Conservation (phyloP, 2,888 invertebrate species). For the Epinotia nisella region DNA sequence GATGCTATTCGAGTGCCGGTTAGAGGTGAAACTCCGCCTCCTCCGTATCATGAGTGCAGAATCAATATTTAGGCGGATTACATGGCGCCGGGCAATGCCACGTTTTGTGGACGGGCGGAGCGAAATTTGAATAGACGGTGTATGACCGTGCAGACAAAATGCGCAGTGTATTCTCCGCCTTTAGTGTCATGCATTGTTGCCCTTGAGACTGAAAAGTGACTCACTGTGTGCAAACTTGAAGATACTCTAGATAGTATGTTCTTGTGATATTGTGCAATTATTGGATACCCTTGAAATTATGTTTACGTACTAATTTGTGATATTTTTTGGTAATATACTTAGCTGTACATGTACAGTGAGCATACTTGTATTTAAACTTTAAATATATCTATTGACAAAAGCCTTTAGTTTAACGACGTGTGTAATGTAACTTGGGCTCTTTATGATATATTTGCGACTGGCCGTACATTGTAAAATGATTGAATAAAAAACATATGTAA, state of each 20-base stretch:
- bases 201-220: constrained; percentile 5
- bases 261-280: constrained; percentile 36
- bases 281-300: constrained; percentile 10
- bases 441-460: too few relatives aligned
- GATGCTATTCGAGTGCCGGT: constrained; percentile 67
- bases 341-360: neutral
- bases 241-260: neutral
- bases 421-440: too few relatives aligned
- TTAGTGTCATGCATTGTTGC: too few relatives aligned
- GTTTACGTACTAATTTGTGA: constrained; percentile 18
- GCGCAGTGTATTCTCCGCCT: too few relatives aligned
- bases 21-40: constrained; percentile 77
- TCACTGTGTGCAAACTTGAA: constrained; percentile 7
- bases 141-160: too few relatives aligned
- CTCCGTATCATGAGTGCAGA: constrained; percentile 76
- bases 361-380: neutral
- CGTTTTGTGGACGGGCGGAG: neutral
- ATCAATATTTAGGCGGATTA: constrained; percentile 59
- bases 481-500: constrained; percentile 20
- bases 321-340: constrained; percentile 1
- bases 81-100: neutral
- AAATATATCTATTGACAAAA: neutral
- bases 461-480: neutral
- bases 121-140: neutral
- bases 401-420: neutral